Base-by-base conservation (phyloP, 2,113 vertebrate genomes). In the Ctenodactylus gundi region DNA sequence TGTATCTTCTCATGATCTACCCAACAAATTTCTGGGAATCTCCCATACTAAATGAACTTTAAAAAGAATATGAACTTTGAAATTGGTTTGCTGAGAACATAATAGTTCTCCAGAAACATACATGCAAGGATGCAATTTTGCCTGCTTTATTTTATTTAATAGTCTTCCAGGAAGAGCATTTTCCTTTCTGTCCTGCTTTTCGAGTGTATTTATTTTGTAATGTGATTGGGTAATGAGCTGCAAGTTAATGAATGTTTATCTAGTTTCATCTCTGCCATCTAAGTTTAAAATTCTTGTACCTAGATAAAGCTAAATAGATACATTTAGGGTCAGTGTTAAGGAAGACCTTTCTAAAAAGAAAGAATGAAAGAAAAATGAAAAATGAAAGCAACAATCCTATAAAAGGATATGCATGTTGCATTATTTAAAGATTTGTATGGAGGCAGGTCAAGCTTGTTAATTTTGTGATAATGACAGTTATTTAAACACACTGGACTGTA, bases 91-190 rank as follows among this genome's bases (percentile, higher is more conserved):
- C 27, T 62, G 78, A 77, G 34, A 2, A 31, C 4, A 21, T 67
- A 70, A 13, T 60, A 41, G 21, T 64, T 90, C 91, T 67, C 41
- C 31, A 10, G 41, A 96, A 96, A 39, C 46, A n/a, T 82, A 86
- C 82, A 41, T 2, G 58, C 34, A 68, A 82, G 77, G 55, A 65
- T 65, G 88, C 9, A 3, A 34, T 55, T 94, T 92, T 92, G n/a
- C 75, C 3, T 51, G 58, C 87, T 81, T 41, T 41, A 73, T 58
- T 96, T 88, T 75, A 14, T 62, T 84, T 49, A 81, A 65, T 27
- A 27, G 85, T 72, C 15, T 72, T 84, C 25, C 77, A 5, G 49
- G 9, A 94, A 65, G n/a, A n/a, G 70, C 6, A 85, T 29, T 85
- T 88, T 84, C 20, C 31, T 95, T 85, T 91, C 82, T 67, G 13